Conservation (phyloP, 2,113 vertebrate genomes). For the Himantopus leucocephalus region DNA sequence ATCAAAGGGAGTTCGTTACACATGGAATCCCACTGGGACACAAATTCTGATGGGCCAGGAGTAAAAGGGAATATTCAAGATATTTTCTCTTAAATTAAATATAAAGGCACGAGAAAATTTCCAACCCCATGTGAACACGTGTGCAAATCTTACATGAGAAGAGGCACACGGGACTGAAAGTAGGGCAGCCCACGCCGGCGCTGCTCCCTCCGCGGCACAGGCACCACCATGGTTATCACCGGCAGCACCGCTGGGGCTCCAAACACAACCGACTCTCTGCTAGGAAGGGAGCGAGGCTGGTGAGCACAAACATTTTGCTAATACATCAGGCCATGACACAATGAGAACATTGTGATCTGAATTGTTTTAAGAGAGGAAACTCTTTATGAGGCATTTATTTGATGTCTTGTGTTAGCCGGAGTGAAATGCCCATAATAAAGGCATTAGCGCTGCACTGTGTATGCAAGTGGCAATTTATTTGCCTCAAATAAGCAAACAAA, state of each 20-base stretch:
- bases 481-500: not conserved
- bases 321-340: not conserved
- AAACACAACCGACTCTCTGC: not conserved
- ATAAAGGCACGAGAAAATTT: not conserved
- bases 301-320: not conserved
- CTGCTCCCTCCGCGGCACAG: not conserved
- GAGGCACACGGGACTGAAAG: not conserved
- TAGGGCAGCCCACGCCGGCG: not conserved
- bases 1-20: conserved; percentile 8
- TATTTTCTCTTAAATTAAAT: conserved; percentile 47
- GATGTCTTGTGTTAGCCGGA: not conserved
- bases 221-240: not conserved
- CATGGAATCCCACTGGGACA: not conserved
- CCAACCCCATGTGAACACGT: not conserved
- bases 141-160: not conserved
- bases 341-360: not conserved
- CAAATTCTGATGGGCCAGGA: not conserved
- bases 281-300: not conserved
- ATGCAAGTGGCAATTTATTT: not conserved
- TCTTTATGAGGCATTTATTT: not conserved
- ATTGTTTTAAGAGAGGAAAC: not conserved
- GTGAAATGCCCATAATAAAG: not conserved
- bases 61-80: conserved; percentile 46
- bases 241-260: not conserved
- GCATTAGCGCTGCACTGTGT: not conserved